Evolutionary conservation across 2,888 invertebrate genomes (phyloP).

Genomic region (Leucania comma): DNA sequence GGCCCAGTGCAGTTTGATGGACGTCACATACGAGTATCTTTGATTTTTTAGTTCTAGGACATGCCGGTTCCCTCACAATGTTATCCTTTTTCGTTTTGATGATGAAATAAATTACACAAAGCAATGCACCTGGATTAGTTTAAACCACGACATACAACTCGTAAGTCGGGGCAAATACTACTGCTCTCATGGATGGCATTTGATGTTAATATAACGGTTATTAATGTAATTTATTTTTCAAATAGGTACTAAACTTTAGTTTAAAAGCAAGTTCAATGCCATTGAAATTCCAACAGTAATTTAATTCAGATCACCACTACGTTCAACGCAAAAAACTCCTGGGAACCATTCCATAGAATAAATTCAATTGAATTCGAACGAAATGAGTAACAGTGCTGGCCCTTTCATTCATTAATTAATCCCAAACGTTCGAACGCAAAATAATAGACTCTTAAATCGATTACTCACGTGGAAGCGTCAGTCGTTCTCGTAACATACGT

Average conservation of each 20-base stretch:
- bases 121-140: no score
- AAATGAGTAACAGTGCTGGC: slow-evolving; percentile 82
- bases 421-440: slow-evolving; percentile 81
- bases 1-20: no score
- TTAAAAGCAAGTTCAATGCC: neutral
- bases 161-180: neutral
- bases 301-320: slow-evolving; percentile 64
- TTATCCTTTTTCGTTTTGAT: no score
- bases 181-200: slow-evolving; percentile 2
- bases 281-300: slow-evolving; percentile 25
- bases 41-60: no score
- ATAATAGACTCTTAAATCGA: slow-evolving; percentile 86
- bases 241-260: neutral
- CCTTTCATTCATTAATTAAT: slow-evolving; percentile 88
- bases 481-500: slow-evolving; percentile 79
- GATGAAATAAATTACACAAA: no score
- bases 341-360: slow-evolving; percentile 76
- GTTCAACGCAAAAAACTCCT: slow-evolving; percentile 66
- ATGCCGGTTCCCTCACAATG: no score
- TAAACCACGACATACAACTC: no score
- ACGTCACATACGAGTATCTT: no score
- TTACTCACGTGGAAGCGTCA: slow-evolving; percentile 82
- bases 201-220: neutral
- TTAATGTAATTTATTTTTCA: neutral
- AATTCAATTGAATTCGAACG: slow-evolving; percentile 79